phyloP scores from a whole-genome alignment of 2,888 invertebrate species.

The Trachelus iudaicus region DNA sequence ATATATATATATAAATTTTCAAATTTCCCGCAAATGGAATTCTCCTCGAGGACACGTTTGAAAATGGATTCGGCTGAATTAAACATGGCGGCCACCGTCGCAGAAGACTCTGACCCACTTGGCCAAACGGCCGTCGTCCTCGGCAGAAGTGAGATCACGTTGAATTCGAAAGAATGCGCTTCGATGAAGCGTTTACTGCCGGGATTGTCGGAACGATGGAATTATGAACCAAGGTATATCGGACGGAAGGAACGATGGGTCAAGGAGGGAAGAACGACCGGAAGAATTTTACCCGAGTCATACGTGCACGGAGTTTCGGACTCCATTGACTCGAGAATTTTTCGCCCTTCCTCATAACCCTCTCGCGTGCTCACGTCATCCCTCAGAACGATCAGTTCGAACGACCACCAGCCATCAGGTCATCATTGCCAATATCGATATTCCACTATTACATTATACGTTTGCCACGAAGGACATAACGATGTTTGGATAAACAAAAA shows the following conservation, averaged over 20 bases:
- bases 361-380: neutral
- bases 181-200: neutral
- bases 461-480: neutral
- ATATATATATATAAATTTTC: neutral
- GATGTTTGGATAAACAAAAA: neutral
- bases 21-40: neutral
- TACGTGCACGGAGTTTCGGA: neutral
- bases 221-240: neutral
- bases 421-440: neutral
- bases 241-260: neutral
- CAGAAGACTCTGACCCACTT: neutral
- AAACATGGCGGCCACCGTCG: neutral
- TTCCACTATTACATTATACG: neutral
- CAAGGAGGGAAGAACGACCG: neutral
- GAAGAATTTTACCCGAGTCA: neutral
- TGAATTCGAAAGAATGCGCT: neutral
- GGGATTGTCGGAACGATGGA: neutral
- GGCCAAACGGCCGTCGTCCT: neutral
- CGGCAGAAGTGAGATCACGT: neutral
- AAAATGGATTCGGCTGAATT: neutral
- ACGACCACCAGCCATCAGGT: neutral
- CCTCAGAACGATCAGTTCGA: neutral
- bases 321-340: neutral
- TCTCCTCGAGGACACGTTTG: neutral
- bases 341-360: no score